phyloP scores from a whole-genome alignment of 2,888 invertebrate genomes.

The Meganola albula region DNA sequence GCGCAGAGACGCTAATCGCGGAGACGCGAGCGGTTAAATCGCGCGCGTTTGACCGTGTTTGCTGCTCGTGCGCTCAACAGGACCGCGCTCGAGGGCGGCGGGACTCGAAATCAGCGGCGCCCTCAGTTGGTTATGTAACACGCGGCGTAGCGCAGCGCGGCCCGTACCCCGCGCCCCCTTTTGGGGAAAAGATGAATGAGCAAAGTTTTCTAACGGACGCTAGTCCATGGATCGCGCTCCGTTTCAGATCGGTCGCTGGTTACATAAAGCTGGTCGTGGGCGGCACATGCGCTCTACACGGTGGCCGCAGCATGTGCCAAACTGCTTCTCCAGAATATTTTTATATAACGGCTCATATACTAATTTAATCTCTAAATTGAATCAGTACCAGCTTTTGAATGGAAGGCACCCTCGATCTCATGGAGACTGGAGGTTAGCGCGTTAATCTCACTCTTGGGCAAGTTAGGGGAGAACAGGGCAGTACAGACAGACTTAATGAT shows the following conservation, averaged over 20 bases:
- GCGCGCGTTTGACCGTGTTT: constrained; percentile 26
- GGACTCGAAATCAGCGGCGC: constrained; percentile 48
- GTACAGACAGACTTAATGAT: too few species aligned
- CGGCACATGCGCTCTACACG: constrained; percentile 50
- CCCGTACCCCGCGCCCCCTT: constrained; percentile 59
- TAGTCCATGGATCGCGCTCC: constrained; percentile 62
- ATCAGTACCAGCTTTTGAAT: too few species aligned
- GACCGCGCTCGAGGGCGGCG: constrained; percentile 51
- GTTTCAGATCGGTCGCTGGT: constrained; percentile 54
- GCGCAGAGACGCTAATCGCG: constrained; percentile 22
- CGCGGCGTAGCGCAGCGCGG: constrained; percentile 62
- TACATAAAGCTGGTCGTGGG: constrained; percentile 57
- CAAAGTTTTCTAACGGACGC: constrained; percentile 71
- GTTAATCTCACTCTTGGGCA: too few species aligned
- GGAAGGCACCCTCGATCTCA: too few species aligned
- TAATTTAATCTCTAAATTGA: too few species aligned
- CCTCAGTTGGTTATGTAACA: constrained; percentile 58
- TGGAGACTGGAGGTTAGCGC: too few species aligned
- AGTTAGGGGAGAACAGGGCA: too few species aligned
- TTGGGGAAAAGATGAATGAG: constrained; percentile 75
- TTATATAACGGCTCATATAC: too few species aligned
- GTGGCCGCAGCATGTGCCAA: not conserved
- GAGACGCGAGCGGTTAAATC: constrained; percentile 22
- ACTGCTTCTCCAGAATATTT: too few species aligned
- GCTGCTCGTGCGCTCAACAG: constrained; percentile 25